Conservation (phyloP, 2,888 invertebrate species). For the Tachina grossa region DNA sequence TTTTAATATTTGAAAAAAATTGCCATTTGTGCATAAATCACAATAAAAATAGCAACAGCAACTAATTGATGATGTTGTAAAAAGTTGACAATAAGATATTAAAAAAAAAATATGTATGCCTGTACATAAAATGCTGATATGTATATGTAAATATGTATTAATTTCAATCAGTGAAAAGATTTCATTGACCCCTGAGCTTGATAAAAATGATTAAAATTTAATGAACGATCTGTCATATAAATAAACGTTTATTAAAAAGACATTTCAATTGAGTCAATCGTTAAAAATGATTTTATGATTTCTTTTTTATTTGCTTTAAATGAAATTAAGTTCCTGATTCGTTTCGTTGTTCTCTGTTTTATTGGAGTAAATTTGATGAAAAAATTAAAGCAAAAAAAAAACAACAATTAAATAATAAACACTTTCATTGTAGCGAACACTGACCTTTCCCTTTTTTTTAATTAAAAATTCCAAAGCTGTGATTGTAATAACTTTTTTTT, state of each 20-base stretch:
- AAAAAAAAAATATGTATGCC: slow-evolving; percentile 23
- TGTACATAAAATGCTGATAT: slow-evolving; percentile 4
- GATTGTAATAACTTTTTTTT: background rate
- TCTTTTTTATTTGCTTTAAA: slow-evolving; percentile 37
- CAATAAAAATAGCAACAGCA: slow-evolving; percentile 38
- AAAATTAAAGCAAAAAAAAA: background rate
- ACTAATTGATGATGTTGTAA: slow-evolving; percentile 63
- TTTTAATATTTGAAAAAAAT: background rate
- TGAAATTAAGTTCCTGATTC: slow-evolving; percentile 56
- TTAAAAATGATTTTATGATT: slow-evolving; percentile 37
- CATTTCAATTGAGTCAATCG: slow-evolving; percentile 66
- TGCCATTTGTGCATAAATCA: slow-evolving; percentile 25
- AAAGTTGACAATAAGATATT: slow-evolving; percentile 40
- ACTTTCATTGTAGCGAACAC: slow-evolving; percentile 53
- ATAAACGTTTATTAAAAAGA: slow-evolving; percentile 64
- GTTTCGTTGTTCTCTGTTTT: background rate
- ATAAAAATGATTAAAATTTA: slow-evolving; percentile 61
- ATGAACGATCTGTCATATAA: slow-evolving; percentile 63
- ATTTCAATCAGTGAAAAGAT: slow-evolving; percentile 67
- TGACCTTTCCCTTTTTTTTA: slow-evolving; percentile 60
- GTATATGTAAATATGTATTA: slow-evolving; percentile 21
- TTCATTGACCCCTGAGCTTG: slow-evolving; percentile 67
- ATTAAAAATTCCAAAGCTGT: slow-evolving; percentile 7
- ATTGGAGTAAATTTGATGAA: slow-evolving; percentile 17
- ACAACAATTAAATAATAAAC: slow-evolving; percentile 13